Evolutionary conservation across 2,113 vertebrate species (phyloP).

Genomic region (Semicossyphus pulcher): DNA sequence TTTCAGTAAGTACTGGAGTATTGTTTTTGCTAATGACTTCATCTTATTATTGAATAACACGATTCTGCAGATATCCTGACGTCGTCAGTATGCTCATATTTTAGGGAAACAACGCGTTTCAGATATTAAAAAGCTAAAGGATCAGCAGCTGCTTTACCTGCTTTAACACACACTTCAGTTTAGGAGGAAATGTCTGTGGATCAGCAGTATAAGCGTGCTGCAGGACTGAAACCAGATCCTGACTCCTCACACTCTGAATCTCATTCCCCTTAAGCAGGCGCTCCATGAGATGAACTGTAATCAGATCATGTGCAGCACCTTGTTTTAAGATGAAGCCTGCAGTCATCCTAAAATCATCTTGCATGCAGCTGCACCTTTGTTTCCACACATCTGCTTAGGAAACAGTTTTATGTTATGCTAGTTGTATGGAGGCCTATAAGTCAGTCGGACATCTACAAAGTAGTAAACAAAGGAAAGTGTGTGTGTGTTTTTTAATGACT

Average conservation of each 20-base stretch:
- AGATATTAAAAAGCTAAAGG: constrained; percentile 23
- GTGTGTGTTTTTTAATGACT: too few relatives aligned
- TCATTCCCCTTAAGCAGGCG: constrained; percentile 55
- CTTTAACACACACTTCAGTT: constrained; percentile 42
- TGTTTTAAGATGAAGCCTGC: constrained; percentile 45
- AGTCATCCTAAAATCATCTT: constrained; percentile 28
- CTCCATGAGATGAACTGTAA: constrained; percentile 45
- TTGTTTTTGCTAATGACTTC: not conserved
- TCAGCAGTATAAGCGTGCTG: constrained; percentile 71
- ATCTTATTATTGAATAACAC: not conserved
- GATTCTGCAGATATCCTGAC: not conserved
- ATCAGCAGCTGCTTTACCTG: constrained; percentile 20
- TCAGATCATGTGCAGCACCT: constrained; percentile 55
- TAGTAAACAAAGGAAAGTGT: too few relatives aligned
- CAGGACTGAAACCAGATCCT: constrained; percentile 72
- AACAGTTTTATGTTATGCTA: not conserved
- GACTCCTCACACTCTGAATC: constrained; percentile 52
- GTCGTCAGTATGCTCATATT: not conserved
- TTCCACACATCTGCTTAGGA: constrained; percentile 11
- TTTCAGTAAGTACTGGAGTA: not conserved
- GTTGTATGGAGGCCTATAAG: not conserved
- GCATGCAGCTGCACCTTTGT: constrained; percentile 11
- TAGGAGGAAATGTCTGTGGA: constrained; percentile 60
- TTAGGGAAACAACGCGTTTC: not conserved
- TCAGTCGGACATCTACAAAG: not conserved